These are phyloP conservation scores for Cherax destructor DNA, from an alignment of 1,140 invertebrate species.

Conservation along the genomic window DNA sequence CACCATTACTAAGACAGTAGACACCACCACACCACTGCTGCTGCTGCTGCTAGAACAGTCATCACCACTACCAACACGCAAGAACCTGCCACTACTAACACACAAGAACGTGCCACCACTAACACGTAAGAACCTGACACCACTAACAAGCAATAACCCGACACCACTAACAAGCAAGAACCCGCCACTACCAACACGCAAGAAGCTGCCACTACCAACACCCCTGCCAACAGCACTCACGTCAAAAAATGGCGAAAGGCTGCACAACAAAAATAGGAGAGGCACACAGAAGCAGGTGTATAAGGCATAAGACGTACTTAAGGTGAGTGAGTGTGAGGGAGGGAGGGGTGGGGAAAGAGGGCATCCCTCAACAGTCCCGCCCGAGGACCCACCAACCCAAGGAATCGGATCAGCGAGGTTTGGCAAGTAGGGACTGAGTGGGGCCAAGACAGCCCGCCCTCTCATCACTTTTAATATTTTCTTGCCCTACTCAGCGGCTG, in stretches of 20 bases:
- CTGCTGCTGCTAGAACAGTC: not conserved
- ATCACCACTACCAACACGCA: not conserved
- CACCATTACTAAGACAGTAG: too few species aligned
- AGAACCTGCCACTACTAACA: too few species aligned
- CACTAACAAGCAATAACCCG: too few species aligned
- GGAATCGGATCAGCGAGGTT: constrained; percentile 1
- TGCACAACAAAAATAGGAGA: not conserved
- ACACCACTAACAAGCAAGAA: too few species aligned
- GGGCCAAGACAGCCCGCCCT: not conserved
- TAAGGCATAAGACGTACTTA: too few species aligned
- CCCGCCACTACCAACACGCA: too few species aligned
- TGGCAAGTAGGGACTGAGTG: not conserved
- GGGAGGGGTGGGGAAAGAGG: not conserved
- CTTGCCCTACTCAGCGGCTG: not conserved
- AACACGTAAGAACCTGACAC: too few species aligned
- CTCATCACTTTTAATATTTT: not conserved
- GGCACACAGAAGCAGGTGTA: not conserved
- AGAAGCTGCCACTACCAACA: not conserved
- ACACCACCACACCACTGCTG: too few species aligned
- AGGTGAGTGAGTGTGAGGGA: not conserved
- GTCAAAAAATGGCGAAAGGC: too few species aligned
- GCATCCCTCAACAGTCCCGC: too few species aligned
- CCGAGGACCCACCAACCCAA: not conserved
- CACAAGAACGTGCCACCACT: too few species aligned
- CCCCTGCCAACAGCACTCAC: not conserved